Evolutionary conservation across 2,888 invertebrate genomes (phyloP).

Genomic region (Scaeva pyrastri): DNA sequence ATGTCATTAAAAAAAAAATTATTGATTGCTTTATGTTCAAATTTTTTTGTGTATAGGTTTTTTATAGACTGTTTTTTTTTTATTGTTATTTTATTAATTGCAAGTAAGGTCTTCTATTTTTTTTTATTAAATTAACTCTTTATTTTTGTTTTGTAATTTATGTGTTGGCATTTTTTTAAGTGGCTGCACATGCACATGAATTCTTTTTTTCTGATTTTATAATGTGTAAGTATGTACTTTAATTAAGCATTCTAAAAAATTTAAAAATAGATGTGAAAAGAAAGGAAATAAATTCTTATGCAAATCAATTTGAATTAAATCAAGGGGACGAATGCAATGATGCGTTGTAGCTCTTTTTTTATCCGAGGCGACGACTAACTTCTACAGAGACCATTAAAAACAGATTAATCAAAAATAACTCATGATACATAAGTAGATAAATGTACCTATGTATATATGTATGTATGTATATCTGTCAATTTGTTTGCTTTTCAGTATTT

Average conservation of each 20-base stretch:
- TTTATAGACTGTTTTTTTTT: not conserved
- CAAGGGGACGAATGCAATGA: not conserved
- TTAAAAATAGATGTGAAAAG: constrained; percentile 17
- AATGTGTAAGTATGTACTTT: not conserved
- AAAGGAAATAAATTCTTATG: not conserved
- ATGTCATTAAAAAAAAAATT: constrained; percentile 15
- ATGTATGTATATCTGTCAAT: no score
- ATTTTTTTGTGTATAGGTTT: not conserved
- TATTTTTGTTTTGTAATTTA: not conserved
- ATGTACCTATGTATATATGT: no score
- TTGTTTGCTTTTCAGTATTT: no score
- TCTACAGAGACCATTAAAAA: no score
- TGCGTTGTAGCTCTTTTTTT: no score
- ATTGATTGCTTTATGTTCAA: constrained; percentile 2
- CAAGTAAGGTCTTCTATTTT: not conserved
- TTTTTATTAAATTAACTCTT: not conserved
- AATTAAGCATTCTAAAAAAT: not conserved
- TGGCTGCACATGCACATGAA: not conserved
- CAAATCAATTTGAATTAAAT: not conserved
- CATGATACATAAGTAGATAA: no score
- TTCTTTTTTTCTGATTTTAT: not conserved
- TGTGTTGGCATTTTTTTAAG: constrained; percentile 17
- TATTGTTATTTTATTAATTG: no score
- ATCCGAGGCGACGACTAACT: not conserved
- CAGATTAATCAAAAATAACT: no score